Base-by-base conservation (phyloP, 2,888 invertebrate species). In the Drosophila birchii region DNA sequence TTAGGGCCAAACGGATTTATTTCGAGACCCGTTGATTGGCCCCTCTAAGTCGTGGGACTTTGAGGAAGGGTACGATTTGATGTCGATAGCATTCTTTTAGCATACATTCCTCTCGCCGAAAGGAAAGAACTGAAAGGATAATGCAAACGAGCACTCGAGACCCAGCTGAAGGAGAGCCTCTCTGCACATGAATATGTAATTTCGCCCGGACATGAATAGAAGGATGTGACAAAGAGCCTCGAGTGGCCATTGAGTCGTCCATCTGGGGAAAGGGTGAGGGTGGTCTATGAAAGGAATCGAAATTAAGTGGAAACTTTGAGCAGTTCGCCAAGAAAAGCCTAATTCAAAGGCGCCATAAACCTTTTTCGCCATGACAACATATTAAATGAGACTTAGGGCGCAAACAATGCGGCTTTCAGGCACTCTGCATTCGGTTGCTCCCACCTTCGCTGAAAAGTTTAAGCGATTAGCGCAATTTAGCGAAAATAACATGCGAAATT, bases 381-480 rank as follows among this genome's bases (percentile, higher is more conserved):
- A 49, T 67, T 75, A 66, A 71, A 78, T 66, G 45, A 8, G 69
- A 61, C 67, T 64, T 62, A 74, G 43, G 72, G 54, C 54, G 41
- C 34, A 58, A 61, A 73, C 64, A 58, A 73, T 74, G 72, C 41
- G 72, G 64, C 55, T 73, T 47, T 36, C 43, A 41, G 41, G 32
- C 57, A 55, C n/a, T 66, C 47, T 38, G 20, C 61, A 34, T 32
- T 49, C 45, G 18, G 18, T 32, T 1, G 32, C 51, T 34, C 61
- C 38, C 54, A 47, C 23, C 49, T 38, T 39, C 44, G 66, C 56
- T 79, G 69, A 87, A 87, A 87, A 88, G 78, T 84, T 84, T 76
- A 86, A 86, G 77, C 78, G 81, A 79, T 89, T 85, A 89, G 79
- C 76, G 81, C 89, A 88, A 85, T 90, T 90, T 86, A 89, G 84